Percentiles rank a stretch among this genome's conserved stretches.
phyloP scores from a whole-genome alignment of 2,888 invertebrate species.

The Apodemia zela region DNA sequence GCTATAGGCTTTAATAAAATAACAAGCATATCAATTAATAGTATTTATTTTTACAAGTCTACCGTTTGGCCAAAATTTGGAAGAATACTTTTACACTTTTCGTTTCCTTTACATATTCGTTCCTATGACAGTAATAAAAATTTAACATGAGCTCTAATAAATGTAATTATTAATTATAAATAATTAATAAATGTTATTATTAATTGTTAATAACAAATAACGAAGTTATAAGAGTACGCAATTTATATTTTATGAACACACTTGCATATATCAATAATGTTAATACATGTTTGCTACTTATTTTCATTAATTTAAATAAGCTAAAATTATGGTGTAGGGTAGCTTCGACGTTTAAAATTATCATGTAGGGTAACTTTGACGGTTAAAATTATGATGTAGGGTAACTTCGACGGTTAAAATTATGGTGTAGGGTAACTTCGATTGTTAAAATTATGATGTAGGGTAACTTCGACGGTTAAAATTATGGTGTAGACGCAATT shows the following conservation, averaged over 20 bases:
- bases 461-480: too few relatives aligned
- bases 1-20: constrained; percentile 24
- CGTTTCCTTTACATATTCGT: constrained; percentile 38
- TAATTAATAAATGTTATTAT: constrained; percentile 9
- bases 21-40: constrained; percentile 29
- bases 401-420: background rate
- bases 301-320: background rate
- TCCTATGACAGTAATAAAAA: constrained; percentile 14
- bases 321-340: background rate
- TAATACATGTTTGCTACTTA: background rate
- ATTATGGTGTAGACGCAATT: too few relatives aligned
- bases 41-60: constrained; percentile 71
- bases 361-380: too few relatives aligned
- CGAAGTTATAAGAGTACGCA: background rate
- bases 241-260: background rate
- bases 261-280: background rate
- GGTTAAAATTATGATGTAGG: background rate
- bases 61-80: constrained; percentile 71
- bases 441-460: background rate
- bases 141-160: constrained; percentile 16
- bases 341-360: too few relatives aligned
- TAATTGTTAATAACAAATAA: background rate
- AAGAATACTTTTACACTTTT: constrained; percentile 62
- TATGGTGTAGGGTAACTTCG: background rate
- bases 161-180: constrained; percentile 25